Evolutionary conservation across 2,888 invertebrate species (phyloP).

Genomic region (Patella caerulea): DNA sequence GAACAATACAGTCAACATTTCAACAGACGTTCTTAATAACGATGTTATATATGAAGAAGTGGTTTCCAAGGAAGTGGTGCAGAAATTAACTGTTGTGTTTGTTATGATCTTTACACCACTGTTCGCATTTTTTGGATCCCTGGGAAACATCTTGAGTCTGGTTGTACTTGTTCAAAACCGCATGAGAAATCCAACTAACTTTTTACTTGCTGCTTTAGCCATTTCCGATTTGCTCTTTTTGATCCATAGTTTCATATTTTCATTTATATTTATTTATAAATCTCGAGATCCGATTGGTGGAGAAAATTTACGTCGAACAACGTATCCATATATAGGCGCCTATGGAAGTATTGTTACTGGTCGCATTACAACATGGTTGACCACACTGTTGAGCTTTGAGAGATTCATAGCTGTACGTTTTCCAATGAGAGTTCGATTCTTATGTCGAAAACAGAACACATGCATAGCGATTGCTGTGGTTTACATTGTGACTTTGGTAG

Average conservation of each 20-base stretch:
- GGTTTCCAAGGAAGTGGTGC: conserved; percentile 32
- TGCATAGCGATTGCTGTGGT: conserved; percentile 48
- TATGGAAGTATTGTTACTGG: conserved; percentile 60
- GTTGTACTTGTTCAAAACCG: conserved; percentile 54
- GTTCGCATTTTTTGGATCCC: conserved; percentile 52
- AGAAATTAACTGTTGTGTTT: conserved; percentile 45
- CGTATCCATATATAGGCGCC: conserved; percentile 56
- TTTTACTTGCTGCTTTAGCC: conserved; percentile 54
- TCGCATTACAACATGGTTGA: conserved; percentile 57
- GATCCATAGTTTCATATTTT: conserved; percentile 50
- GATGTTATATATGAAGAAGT: conserved; percentile 20
- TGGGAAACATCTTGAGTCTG: conserved; percentile 58
- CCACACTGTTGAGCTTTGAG: conserved; percentile 54
- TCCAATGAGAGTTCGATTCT: conserved; percentile 56
- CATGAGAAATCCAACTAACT: conserved; percentile 57
- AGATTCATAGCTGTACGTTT: conserved; percentile 62
- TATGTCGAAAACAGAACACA: conserved; percentile 52
- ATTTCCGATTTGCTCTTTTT: conserved; percentile 58
- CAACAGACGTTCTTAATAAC: not conserved
- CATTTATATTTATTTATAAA: conserved; percentile 47
- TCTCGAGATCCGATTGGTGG: conserved; percentile 44
- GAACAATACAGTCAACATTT: too few relatives aligned
- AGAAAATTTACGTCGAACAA: conserved; percentile 35
- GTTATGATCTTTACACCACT: conserved; percentile 51
- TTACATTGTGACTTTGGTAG: conserved; percentile 49